These are phyloP conservation scores for Drosophila malerkotliana DNA, from an alignment of 1,140 invertebrate genomes.

Conservation along the genomic window DNA sequence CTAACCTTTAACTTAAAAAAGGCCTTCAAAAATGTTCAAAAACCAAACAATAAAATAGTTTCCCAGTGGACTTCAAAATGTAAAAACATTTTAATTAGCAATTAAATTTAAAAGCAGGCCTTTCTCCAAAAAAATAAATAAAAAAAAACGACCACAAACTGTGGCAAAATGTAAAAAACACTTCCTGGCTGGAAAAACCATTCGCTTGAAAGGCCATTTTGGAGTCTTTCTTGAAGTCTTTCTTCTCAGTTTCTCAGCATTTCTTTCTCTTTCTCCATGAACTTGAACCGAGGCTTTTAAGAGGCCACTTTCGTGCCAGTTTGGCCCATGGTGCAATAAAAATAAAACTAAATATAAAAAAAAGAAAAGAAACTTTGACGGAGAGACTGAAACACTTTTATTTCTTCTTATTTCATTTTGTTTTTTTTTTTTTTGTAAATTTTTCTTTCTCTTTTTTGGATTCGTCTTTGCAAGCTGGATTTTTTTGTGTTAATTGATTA, in stretches of 20 bases:
- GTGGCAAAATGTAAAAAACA: neutral
- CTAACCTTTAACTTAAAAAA: too few relatives aligned
- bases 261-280: conserved; percentile 10
- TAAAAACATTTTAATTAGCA: neutral
- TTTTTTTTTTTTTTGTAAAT: conserved; percentile 11
- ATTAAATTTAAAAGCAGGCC: neutral
- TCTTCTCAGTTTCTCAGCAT: conserved; percentile 2
- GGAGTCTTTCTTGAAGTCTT: neutral
- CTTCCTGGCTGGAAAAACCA: neutral
- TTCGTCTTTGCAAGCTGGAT: conserved; percentile 37
- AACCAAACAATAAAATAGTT: too few relatives aligned
- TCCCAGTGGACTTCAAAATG: neutral
- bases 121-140: neutral
- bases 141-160: neutral
- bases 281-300: conserved; percentile 31
- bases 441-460: neutral
- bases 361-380: conserved; percentile 32
- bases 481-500: conserved; percentile 77
- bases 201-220: neutral
- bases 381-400: conserved; percentile 18
- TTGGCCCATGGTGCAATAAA: conserved; percentile 39
- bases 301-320: conserved; percentile 28
- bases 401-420: neutral
- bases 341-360: conserved; percentile 15
- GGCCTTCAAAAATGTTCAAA: too few relatives aligned